Evolutionary conservation across 1,140 invertebrate species (phyloP), one percentile per base, ranked within the genome.

Genomic region (Caerostris darwini): DNA sequence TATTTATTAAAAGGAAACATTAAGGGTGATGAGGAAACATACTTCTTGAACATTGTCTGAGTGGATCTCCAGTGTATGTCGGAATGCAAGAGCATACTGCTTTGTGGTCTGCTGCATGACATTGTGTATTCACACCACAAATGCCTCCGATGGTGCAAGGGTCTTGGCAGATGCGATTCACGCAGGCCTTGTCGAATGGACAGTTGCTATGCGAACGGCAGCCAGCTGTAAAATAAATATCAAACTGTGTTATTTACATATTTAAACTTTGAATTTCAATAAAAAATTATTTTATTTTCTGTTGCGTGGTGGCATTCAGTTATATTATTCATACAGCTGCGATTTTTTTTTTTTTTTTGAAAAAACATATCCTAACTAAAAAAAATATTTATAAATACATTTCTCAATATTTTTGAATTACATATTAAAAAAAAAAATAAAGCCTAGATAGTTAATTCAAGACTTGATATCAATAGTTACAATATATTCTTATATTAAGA

Each of bases 51-150:
- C 98, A 98, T 95, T 97, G 97, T 82, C 97, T 97, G 95, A 98
- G 97, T 34, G 98, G 98, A 96, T 98, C 98, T 95, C 98, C 98
- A 95, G 98, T 98, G 95, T 97, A 98, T 8, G 97, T 98, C 95
- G 98, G 97, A 94, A 97, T 97, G 95, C 98, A 99, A 1, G 97
- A 97, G 95, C 98, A 99, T 50, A 98, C 96, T 7, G 98, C 98
- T 95, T 98, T 96, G 95, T 99, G 98, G 61, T 97, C 96, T 96
- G 97, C 97, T 0, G 98, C 97, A 88, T 97, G 96, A 95, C 98
- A 99, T 92, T 97, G 97, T 3, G 98, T 98, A 95, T 98, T 98
- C 54, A 97, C 96, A 7, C 98, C 98, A 95, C 98, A 99, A 67
- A 98, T 87, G 97, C 97, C 98, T 59, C 95, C 95, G 54, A 95